phyloP scores from a whole-genome alignment of 2,888 invertebrate species.

The Drosophila trichaetosa region DNA sequence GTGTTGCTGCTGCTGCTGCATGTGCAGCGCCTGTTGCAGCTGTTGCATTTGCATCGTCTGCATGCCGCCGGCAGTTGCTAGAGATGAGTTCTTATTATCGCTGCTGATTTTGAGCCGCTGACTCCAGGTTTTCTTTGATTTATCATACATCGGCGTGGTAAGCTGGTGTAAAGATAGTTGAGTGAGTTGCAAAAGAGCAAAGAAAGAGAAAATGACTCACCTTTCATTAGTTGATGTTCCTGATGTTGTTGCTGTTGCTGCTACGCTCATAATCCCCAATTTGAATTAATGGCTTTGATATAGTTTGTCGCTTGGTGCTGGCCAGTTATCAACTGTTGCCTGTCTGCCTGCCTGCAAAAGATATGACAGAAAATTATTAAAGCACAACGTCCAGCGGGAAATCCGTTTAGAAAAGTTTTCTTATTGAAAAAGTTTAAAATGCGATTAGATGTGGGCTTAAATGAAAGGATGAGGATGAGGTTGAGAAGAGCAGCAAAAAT shows the following conservation, averaged over 20 bases:
- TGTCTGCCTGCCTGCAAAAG: conserved; percentile 34
- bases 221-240: conserved; percentile 55
- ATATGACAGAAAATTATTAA: conserved; percentile 71
- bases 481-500: not conserved
- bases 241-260: conserved; percentile 43
- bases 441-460: conserved; percentile 67
- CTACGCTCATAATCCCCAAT: conserved; percentile 80
- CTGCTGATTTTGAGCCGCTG: conserved; percentile 88
- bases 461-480: not conserved
- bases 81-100: conserved; percentile 84
- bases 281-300: conserved; percentile 75
- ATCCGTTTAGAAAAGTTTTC: conserved; percentile 79
- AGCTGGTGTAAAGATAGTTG: conserved; percentile 32
- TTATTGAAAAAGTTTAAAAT: conserved; percentile 80
- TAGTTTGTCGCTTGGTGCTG: conserved; percentile 22
- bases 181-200: conserved; percentile 7
- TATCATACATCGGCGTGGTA: conserved; percentile 84
- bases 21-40: conserved; percentile 50
- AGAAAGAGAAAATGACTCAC: conserved; percentile 24
- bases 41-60: conserved; percentile 72
- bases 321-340: conserved; percentile 58
- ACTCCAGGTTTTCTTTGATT: conserved; percentile 89
- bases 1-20: conserved; percentile 80
- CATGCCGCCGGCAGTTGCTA: conserved; percentile 64
- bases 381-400: conserved; percentile 77